Evolutionary conservation across 2,113 vertebrate genomes (phyloP).

Genomic region (Dipodomys ordii): DNA sequence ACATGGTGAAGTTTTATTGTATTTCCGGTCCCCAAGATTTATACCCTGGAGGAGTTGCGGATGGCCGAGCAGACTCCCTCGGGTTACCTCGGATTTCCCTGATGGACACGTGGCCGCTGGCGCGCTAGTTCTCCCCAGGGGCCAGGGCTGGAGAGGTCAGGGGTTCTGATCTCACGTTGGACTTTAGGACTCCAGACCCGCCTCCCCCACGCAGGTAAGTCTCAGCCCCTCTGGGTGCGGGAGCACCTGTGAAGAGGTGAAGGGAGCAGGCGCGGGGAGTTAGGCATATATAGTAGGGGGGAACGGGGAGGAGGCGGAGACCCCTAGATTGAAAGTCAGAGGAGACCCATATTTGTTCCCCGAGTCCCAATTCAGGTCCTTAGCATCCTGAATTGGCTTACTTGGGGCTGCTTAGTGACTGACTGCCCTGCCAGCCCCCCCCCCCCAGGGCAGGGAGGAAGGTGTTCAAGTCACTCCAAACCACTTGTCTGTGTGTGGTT

Average conservation of each 20-base stretch:
- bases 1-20: conserved; percentile 86
- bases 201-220: conserved; percentile 67
- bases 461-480: neutral
- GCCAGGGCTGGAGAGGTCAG: conserved; percentile 41
- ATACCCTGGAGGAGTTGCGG: conserved; percentile 74
- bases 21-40: conserved; percentile 86
- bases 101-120: conserved; percentile 58
- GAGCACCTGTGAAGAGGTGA: neutral
- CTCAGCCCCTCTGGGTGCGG: fast-evolving
- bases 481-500: neutral
- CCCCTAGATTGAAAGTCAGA: neutral
- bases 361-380: neutral
- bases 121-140: neutral
- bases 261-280: neutral
- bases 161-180: neutral
- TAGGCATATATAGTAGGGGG: neutral
- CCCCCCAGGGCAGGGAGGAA: neutral
- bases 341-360: neutral
- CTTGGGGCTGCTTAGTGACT: neutral
- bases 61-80: conserved; percentile 7
- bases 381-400: neutral
- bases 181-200: no score
- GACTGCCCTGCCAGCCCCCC: neutral
- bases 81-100: conserved; percentile 49
- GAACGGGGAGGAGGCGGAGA: neutral